Evolutionary conservation across 2,888 invertebrate species (phyloP).

Genomic region (Aspidiotus destructor): DNA sequence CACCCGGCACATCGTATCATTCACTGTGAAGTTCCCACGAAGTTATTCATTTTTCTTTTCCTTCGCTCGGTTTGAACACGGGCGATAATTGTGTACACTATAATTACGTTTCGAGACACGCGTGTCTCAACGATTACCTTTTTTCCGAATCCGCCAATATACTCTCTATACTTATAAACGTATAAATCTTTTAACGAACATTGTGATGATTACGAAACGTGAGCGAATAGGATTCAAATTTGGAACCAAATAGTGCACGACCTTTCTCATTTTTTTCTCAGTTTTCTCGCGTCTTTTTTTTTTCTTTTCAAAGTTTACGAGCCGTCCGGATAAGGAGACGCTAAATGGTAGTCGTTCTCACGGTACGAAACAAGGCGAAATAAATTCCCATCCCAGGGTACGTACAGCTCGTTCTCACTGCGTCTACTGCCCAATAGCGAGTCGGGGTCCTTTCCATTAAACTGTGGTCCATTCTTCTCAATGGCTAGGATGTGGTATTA

Average conservation of each 20-base stretch:
- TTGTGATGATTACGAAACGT: conserved; percentile 3
- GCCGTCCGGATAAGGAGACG: conserved; percentile 12
- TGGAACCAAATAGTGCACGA: conserved; percentile 14
- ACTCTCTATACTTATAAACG: not conserved
- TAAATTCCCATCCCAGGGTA: conserved; percentile 16
- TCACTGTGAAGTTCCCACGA: not conserved
- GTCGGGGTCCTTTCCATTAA: conserved; percentile 10
- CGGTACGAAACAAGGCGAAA: conserved; percentile 16
- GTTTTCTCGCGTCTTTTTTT: too few species aligned
- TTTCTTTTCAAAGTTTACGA: conserved; percentile 7
- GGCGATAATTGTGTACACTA: conserved; percentile 16
- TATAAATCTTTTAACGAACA: not conserved
- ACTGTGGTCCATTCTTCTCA: conserved; percentile 15
- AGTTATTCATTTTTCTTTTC: conserved; percentile 4
- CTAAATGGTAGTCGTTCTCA: conserved; percentile 15
- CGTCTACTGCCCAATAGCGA: conserved; percentile 15
- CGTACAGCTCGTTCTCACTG: conserved; percentile 3
- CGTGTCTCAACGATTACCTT: conserved; percentile 9
- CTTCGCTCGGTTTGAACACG: conserved; percentile 1
- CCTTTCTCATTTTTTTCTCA: not conserved
- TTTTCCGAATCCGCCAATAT: conserved; percentile 12
- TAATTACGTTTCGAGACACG: conserved; percentile 13
- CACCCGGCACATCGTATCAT: not conserved
- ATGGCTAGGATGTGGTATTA: conserved; percentile 15
- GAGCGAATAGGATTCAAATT: conserved; percentile 16